Conservation (phyloP, 2,797 vertebrate genomes). For the Kryptolebias ocellatus region DNA sequence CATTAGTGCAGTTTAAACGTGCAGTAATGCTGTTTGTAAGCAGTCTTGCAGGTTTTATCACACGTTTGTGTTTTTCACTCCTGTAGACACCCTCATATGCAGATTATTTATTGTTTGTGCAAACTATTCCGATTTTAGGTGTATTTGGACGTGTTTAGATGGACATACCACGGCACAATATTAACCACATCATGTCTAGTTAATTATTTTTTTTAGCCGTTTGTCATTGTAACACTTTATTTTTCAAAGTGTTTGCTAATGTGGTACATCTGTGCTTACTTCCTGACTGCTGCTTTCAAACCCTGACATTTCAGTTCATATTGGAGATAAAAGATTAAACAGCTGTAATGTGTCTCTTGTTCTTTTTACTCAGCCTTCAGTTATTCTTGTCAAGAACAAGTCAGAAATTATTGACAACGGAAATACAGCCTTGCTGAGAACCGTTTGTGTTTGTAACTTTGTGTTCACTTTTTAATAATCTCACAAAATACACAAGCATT, state of each 20-base stretch:
- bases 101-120: not conserved
- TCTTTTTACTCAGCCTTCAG: not conserved
- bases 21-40: not conserved
- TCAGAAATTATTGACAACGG: not conserved
- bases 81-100: not conserved
- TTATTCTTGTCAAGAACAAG: not conserved
- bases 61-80: not conserved
- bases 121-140: conserved; percentile 13
- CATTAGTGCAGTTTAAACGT: not conserved
- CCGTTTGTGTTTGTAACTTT: not conserved
- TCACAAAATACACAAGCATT: conserved; percentile 42
- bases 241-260: conserved; percentile 15
- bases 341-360: conserved; percentile 11
- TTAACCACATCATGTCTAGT: not conserved
- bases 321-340: conserved; percentile 42
- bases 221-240: not conserved
- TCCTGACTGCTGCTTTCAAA: conserved; percentile 38
- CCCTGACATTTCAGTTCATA: conserved; percentile 27
- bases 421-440: too few relatives aligned
- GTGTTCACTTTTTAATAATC: conserved; percentile 33
- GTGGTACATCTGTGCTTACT: conserved; percentile 24
- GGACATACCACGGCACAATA: conserved; percentile 7
- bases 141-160: conserved; percentile 7
- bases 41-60: not conserved
- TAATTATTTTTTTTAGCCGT: not conserved